phyloP scores from a whole-genome alignment of 64 coral and sea anemone species.

The Acropora yongei region DNA sequence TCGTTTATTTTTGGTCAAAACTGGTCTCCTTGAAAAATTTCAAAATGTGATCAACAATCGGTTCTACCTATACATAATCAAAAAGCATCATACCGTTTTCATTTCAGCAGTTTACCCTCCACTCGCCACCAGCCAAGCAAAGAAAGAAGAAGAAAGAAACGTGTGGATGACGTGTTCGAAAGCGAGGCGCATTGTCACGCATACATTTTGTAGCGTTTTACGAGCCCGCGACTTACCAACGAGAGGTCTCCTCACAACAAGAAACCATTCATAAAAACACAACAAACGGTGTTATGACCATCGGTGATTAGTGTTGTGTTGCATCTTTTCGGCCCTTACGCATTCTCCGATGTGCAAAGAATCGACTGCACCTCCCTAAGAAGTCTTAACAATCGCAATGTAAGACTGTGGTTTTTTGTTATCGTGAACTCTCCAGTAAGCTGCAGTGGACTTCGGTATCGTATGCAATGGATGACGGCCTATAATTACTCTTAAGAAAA shows the following conservation, averaged over 20 bases:
- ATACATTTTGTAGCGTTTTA: conserved; percentile 11
- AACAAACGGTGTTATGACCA: not conserved
- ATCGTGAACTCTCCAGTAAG: no score
- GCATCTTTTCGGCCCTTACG: no score
- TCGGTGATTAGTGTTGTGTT: no score
- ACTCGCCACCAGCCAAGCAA: not conserved
- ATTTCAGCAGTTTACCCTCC: not conserved
- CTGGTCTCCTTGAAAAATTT: not conserved
- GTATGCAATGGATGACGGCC: no score
- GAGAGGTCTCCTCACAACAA: conserved; percentile 69
- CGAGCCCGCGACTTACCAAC: not conserved
- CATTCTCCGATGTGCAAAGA: no score
- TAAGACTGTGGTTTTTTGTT: no score
- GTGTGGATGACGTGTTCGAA: conserved; percentile 86
- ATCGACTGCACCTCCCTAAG: no score
- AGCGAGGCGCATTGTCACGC: conserved; percentile 67
- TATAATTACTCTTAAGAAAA: no score
- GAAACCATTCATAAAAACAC: conserved; percentile 2
- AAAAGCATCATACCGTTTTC: conserved; percentile 20
- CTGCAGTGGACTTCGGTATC: no score
- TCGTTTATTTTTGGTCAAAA: not conserved
- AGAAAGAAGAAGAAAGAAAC: conserved; percentile 54
- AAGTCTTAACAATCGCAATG: no score
- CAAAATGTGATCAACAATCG: not conserved
- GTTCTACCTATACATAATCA: not conserved